Evolutionary conservation across 2,888 invertebrate species (phyloP), one percentile per base, ranked within the genome.

Genomic region (Leuctra nigra): DNA sequence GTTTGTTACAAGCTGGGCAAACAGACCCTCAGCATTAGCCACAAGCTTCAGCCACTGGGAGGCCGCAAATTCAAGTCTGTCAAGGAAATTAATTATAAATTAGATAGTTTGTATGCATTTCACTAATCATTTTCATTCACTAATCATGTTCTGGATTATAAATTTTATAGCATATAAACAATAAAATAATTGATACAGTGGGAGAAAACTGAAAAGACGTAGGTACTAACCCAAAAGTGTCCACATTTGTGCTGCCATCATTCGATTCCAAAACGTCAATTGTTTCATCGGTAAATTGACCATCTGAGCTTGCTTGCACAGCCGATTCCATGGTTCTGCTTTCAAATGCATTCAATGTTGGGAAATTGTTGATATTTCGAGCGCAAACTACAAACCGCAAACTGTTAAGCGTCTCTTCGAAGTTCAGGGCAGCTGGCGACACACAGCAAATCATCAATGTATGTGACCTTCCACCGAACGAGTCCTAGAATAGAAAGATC

Each of bases 11-110:
- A 91, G 77, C 70, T 81, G 86, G 71, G 85, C 82, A 71, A 87
- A 87, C n/a, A 91, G 72, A 20, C 87, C 86, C 68, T 91, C 91
- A 1, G 91, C 91, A 75, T 90, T 90, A 2, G 86, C 80, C 4
- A 91, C 89, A 59, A 91, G 70, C 69, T 89, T 89, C 22, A 87
- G 81, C 82, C 89, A 84, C 64, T 91, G 91, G 57, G 84, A 77
- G 13, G 89, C 87, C 13, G 90, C 89, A 75, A 91, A 90, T 70
- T 89, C 87, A 56, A 90, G 71, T 36, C 67, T 66, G 38, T 18
- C n/a, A 7, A 11, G 29, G 29, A 7, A 29, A 29, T 11, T 7
- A 11, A 29, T 7, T 6, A 24, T 1, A 48, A 48, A 48, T 48
- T 48, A n/a, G 14, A 48, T 18, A 18, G 18, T 25, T 16, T 25